These are phyloP conservation scores for Phrynocephalus vlangalii DNA, from an alignment of 2,797 vertebrate genomes.

Conservation along the genomic window DNA sequence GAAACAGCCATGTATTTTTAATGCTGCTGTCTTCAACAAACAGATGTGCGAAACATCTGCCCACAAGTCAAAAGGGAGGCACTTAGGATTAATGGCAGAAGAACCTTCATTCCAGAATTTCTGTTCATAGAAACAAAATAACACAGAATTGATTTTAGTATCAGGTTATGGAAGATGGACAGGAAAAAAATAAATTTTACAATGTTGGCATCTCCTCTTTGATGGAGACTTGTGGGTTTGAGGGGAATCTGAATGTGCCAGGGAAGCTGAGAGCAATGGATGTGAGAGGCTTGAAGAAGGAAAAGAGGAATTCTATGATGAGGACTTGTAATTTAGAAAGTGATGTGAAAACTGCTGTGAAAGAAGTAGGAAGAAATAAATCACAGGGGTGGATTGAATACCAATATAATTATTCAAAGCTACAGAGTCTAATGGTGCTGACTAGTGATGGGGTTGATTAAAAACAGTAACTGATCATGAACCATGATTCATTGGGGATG, in stretches of 20 bases:
- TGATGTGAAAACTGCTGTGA: not conserved
- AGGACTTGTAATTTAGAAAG: not conserved
- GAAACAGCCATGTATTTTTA: not conserved
- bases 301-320: not conserved
- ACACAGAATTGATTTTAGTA: not conserved
- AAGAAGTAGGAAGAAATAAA: not conserved
- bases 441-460: no score
- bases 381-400: no score
- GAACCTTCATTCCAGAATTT: slow-evolving; percentile 1
- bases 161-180: not conserved
- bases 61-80: not conserved
- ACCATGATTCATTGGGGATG: no score
- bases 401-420: no score
- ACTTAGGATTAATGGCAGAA: not conserved
- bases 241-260: not conserved
- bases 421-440: no score
- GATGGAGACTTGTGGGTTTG: not conserved
- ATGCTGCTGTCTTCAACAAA: not conserved
- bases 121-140: slow-evolving; percentile 10
- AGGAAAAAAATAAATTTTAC: not conserved
- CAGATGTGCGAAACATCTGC: slow-evolving; percentile 11
- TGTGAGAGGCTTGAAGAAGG: not conserved
- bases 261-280: no score
- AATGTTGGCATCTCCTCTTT: no score
- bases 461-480: no score